Evolutionary conservation across 2,797 vertebrate species (phyloP).

Genomic region (Spinibarbus caldwelli): DNA sequence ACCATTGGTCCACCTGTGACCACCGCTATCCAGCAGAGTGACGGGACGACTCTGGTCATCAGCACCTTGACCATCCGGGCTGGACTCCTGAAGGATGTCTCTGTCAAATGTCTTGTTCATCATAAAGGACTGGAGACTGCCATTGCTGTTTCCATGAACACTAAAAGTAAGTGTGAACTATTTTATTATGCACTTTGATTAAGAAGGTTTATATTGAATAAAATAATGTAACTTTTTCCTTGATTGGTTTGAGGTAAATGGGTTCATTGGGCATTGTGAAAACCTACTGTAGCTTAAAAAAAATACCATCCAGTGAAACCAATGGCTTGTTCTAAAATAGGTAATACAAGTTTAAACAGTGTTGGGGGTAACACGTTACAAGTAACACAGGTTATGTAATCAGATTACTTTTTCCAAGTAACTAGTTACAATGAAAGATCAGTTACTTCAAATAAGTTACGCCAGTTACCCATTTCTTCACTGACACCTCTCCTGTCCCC

Average conservation of each 20-base stretch:
- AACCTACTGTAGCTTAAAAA: not conserved
- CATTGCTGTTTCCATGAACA: slow-evolving; percentile 84
- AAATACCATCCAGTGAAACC: no score
- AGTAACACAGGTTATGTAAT: no score
- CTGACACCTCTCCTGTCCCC: no score
- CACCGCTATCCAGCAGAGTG: slow-evolving; percentile 63
- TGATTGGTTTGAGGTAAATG: not conserved
- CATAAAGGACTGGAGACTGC: slow-evolving; percentile 82
- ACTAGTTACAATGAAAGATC: no score
- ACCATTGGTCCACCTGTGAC: slow-evolving; percentile 75
- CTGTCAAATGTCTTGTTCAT: slow-evolving; percentile 82
- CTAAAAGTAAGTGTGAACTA: slow-evolving; percentile 77
- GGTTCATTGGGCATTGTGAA: not conserved
- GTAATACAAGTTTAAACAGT: no score
- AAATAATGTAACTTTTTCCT: not conserved
- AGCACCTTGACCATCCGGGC: slow-evolving; percentile 77
- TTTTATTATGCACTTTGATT: not conserved
- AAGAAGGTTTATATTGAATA: not conserved
- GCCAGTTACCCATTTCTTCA: no score
- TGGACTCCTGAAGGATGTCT: slow-evolving; percentile 79
- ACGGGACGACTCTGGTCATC: slow-evolving; percentile 80
- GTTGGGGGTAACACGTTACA: no score
- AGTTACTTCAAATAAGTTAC: no score
- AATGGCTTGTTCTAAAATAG: no score
- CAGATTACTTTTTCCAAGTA: no score